Base-by-base conservation (phyloP, 2,888 invertebrate species). In the Mystacides longicornis region DNA sequence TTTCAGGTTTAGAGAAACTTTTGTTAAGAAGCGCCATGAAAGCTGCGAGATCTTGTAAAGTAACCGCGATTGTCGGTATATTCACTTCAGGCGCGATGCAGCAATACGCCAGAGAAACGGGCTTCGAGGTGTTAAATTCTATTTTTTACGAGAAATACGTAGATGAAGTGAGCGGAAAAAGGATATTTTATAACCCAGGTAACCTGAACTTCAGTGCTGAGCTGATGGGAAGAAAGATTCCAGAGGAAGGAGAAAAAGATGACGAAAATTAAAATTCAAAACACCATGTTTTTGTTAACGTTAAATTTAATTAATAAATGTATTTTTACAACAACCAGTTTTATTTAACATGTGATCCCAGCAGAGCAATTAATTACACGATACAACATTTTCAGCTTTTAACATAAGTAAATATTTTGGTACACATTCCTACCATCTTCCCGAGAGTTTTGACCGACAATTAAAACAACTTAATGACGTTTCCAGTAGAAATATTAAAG, bases 121-220 rank as follows among this genome's bases (percentile, higher is more conserved):
- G 75, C 11, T 75, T 73, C 52, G 60, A 61, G 22, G 75, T 73
- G 55, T 65, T 66, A 22, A 68, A 72, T 52, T 74, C 75, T 57
- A 68, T 75, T 2, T 70, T 71, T 58, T 76, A 75, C 53, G 64
- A 70, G 7, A 63, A 72, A 64, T 77, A 76, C 52, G 59, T 71
- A 1, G 66, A 70, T 27, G 66, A 75, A 60, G 68, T 68, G 0
- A 63, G 73, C 68, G 75, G n/a, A 54, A 58, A 63, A 5, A 63
- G 75, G 74, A 66, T 74, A 1, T 76, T 77, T 61, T 68, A 67
- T 64, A 72, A 76, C 23, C 69, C 73, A 0, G 77, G 76, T 0
- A 60, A 67, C 0, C 77, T 75, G 0, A 77, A 76, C 63, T 74
- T 76, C 51, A 74, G 76, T 0, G 74, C 75, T 0, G 72, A 75